These are phyloP conservation scores for Eleginops maclovinus DNA, from an alignment of 2,113 vertebrate genomes.

Conservation along the genomic window DNA sequence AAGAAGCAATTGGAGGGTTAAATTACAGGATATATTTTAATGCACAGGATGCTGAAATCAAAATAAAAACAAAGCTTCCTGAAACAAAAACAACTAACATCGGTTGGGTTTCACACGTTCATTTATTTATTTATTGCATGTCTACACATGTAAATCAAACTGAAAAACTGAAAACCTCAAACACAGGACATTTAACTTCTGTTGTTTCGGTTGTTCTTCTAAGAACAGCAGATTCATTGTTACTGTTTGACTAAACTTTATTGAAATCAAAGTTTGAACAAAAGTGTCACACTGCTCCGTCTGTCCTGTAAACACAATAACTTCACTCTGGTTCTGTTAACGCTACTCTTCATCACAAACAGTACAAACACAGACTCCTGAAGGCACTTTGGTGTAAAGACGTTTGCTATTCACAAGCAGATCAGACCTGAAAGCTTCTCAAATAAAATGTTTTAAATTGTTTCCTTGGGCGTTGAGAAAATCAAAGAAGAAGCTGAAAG, in stretches of 20 bases:
- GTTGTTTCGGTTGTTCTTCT: too few relatives aligned
- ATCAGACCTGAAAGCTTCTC: not conserved
- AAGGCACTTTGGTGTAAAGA: constrained; percentile 51
- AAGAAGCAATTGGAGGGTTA: too few relatives aligned
- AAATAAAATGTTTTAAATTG: too few relatives aligned
- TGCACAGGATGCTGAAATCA: too few relatives aligned
- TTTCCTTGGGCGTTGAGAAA: too few relatives aligned
- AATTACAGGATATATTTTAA: too few relatives aligned
- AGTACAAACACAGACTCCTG: not conserved
- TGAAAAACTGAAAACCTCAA: not conserved
- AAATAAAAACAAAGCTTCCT: too few relatives aligned
- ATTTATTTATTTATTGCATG: constrained; percentile 34
- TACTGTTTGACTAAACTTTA: not conserved
- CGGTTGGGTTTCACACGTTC: constrained; percentile 7
- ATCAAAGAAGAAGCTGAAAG: too few relatives aligned
- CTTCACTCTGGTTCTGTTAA: not conserved
- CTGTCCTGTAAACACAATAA: not conserved
- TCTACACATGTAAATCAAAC: constrained; percentile 18
- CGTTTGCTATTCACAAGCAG: constrained; percentile 42
- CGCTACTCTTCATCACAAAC: too few relatives aligned
- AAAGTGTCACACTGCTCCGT: too few relatives aligned
- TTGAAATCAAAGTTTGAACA: constrained; percentile 33
- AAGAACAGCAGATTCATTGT: not conserved
- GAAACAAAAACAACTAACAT: not conserved
- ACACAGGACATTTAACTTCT: too few relatives aligned